A percentile compares a stretch with the other conserved stretches of the same genome.
These are phyloP conservation scores for Lissocephala sabroskyi DNA, from an alignment of 2,888 invertebrate species.

Conservation along the genomic window DNA sequence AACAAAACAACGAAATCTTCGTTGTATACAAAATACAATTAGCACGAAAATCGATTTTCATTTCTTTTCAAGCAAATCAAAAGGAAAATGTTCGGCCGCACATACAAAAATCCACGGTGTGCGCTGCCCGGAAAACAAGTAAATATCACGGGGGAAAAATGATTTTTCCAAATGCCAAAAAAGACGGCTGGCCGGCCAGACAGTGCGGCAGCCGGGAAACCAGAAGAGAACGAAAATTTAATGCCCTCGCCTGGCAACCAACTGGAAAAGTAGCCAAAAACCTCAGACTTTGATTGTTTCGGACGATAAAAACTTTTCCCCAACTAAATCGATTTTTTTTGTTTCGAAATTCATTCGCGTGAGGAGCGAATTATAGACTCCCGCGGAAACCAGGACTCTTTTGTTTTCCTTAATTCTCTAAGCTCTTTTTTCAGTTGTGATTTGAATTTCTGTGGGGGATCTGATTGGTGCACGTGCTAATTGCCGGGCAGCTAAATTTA, in stretches of 20 bases:
- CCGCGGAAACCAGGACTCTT: no score
- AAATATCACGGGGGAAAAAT: constrained; percentile 20
- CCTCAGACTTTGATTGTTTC: constrained; percentile 53
- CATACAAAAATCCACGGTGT: background rate
- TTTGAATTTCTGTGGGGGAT: no score
- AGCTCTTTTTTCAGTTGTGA: no score
- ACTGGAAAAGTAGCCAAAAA: constrained; percentile 21
- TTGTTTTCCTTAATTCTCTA: no score
- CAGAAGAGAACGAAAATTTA: constrained; percentile 6
- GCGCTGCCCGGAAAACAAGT: constrained; percentile 15
- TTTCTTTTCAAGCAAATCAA: constrained; percentile 14
- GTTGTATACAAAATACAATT: constrained; percentile 19
- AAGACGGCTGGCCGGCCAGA: constrained; percentile 10
- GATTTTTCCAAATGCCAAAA: constrained; percentile 36
- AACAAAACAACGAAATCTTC: constrained; percentile 19
- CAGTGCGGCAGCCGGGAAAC: constrained; percentile 15
- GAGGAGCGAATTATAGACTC: no score
- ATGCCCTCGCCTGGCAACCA: background rate
- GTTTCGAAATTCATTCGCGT: no score
- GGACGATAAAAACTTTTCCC: constrained; percentile 55
- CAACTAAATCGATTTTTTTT: constrained; percentile 58
- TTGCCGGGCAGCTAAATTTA: background rate
- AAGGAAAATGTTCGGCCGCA: no score
- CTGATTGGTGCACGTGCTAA: constrained; percentile 1
- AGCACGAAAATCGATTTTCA: constrained; percentile 44